Percentiles rank a stretch among this genome's conserved stretches.
These are phyloP conservation scores for Procambarus virginalis DNA, from an alignment of 1,140 invertebrate genomes.

Conservation along the genomic window DNA sequence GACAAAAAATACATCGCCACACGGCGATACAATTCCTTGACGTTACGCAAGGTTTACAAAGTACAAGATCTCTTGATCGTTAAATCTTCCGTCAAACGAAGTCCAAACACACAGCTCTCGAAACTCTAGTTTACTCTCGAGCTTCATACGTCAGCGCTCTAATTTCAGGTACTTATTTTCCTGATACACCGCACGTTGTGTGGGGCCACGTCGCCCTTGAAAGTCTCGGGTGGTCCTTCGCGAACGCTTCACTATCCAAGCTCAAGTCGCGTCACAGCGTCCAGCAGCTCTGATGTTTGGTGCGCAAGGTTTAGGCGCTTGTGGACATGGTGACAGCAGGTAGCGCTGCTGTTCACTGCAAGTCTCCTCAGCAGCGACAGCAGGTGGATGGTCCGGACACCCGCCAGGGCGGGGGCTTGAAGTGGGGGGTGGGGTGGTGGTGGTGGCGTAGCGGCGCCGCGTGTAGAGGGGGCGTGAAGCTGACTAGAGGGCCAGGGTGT, in stretches of 20 bases:
- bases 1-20: background rate
- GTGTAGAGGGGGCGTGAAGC: constrained; percentile 48
- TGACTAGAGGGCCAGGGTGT: constrained; percentile 45
- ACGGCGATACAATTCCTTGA: background rate
- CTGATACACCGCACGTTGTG: too few species aligned
- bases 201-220: background rate
- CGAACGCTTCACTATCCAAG: background rate
- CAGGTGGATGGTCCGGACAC: constrained; percentile 24
- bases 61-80: background rate
- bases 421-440: constrained; percentile 25
- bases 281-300: background rate
- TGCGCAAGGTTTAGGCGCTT: background rate
- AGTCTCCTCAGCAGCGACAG: constrained; percentile 10
- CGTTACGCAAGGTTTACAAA: background rate
- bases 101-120: background rate
- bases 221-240: background rate
- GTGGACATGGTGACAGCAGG: constrained; percentile 6
- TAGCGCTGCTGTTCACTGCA: constrained; percentile 11
- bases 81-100: background rate
- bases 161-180: background rate
- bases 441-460: constrained; percentile 31
- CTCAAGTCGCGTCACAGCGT: background rate
- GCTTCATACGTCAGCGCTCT: background rate
- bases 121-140: background rate
- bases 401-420: constrained; percentile 34